Evolutionary conservation across 1,140 invertebrate species (phyloP).

Genomic region (Ostrea edulis): DNA sequence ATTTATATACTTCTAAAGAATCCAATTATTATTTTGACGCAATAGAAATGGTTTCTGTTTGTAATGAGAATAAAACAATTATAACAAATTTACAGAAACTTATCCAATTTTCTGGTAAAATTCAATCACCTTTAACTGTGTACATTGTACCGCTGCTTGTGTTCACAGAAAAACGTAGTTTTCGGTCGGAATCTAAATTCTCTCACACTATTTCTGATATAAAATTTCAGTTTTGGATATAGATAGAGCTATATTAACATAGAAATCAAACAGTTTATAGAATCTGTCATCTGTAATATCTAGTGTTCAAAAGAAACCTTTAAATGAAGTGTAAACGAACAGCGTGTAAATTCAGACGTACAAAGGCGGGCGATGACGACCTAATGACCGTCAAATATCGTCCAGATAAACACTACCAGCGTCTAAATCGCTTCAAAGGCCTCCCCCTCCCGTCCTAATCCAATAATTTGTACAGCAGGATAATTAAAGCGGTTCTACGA

Average conservation of each 20-base stretch:
- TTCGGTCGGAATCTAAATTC: background rate
- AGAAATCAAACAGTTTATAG: constrained; percentile 29
- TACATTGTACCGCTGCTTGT: background rate
- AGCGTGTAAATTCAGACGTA: constrained; percentile 10
- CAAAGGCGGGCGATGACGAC: constrained; percentile 27
- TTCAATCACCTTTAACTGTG: too few species aligned
- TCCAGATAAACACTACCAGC: constrained; percentile 19
- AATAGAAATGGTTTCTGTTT: too few species aligned
- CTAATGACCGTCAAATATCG: background rate
- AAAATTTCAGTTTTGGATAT: background rate
- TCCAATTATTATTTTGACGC: background rate
- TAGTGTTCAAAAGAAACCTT: constrained; percentile 21
- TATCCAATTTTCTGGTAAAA: background rate
- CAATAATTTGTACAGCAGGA: constrained; percentile 37
- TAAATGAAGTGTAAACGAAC: constrained; percentile 35
- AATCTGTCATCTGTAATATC: constrained; percentile 22
- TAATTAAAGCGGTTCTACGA: background rate
- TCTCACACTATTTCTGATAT: background rate
- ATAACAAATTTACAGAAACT: background rate
- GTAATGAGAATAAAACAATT: too few species aligned
- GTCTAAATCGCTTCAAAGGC: constrained; percentile 4
- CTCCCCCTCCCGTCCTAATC: constrained; percentile 23
- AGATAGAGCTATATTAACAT: constrained; percentile 2
- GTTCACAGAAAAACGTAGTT: background rate
- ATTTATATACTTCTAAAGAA: background rate